A percentile compares a stretch with the other conserved stretches of the same genome.
These are phyloP conservation scores for Lepisosteus oculatus DNA, from an alignment of 2,113 vertebrate genomes.

Conservation along the genomic window DNA sequence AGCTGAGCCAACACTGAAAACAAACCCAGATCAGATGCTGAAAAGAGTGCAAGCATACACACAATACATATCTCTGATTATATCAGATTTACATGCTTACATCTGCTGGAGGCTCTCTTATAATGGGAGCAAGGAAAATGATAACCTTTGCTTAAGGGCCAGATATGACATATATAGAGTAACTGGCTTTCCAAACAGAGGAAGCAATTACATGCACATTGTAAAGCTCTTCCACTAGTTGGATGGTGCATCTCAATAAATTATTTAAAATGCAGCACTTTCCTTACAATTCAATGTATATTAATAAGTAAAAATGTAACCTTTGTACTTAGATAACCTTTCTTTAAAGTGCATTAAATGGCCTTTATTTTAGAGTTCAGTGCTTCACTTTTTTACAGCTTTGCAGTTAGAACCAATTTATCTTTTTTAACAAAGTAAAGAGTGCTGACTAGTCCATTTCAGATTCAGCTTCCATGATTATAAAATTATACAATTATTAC, in stretches of 20 bases:
- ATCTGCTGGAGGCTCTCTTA: slow-evolving; percentile 5
- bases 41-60: too few relatives aligned
- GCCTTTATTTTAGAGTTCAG: slow-evolving; percentile 18
- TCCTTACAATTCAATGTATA: slow-evolving; percentile 38
- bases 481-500: too few relatives aligned
- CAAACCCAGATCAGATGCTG: too few relatives aligned
- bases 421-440: not conserved
- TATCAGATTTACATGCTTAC: not conserved
- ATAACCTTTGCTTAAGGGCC: not conserved
- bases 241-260: slow-evolving; percentile 36
- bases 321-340: slow-evolving; percentile 29
- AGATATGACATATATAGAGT: not conserved
- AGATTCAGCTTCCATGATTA: too few relatives aligned
- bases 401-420: not conserved
- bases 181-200: slow-evolving; percentile 2
- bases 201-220: not conserved
- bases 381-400: not conserved
- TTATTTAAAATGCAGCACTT: slow-evolving; percentile 37
- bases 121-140: not conserved
- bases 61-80: not conserved
- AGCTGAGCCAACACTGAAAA: not conserved
- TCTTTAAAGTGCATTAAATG: slow-evolving; percentile 30
- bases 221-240: slow-evolving; percentile 14
- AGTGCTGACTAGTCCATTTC: not conserved
- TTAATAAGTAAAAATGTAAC: slow-evolving; percentile 48